phyloP scores from a whole-genome alignment of 2,113 vertebrate genomes.

The Bufo gargarizans region DNA sequence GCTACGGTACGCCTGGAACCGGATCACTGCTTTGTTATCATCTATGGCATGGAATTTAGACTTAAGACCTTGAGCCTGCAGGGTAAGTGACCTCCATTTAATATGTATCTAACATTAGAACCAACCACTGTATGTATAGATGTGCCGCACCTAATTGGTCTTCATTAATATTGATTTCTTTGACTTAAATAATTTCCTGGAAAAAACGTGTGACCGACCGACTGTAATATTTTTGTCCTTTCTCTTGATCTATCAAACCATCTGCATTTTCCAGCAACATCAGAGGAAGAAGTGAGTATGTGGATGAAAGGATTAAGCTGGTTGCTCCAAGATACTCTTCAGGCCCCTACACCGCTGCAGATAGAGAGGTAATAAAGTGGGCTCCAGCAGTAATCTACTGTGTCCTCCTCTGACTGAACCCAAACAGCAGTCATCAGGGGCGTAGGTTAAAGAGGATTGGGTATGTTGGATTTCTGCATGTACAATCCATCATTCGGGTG shows the following conservation, averaged over 20 bases:
- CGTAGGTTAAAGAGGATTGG: too few species aligned
- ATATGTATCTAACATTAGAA: background rate
- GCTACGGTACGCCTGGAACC: slow-evolving; percentile 81
- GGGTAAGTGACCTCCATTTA: slow-evolving; percentile 69
- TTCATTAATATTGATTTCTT: background rate
- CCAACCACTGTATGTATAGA: background rate
- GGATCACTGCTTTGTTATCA: slow-evolving; percentile 92
- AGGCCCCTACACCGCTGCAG: slow-evolving; percentile 91
- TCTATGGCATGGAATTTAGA: slow-evolving; percentile 94
- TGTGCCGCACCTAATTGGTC: background rate
- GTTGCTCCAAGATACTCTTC: slow-evolving; percentile 88
- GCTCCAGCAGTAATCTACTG: too few species aligned
- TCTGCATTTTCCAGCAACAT: slow-evolving; percentile 79
- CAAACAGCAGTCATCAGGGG: too few species aligned
- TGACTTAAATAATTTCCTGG: background rate
- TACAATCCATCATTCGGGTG: too few species aligned
- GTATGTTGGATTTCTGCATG: too few species aligned
- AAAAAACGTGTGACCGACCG: background rate
- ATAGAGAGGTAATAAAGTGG: slow-evolving; percentile 84
- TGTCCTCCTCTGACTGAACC: too few species aligned
- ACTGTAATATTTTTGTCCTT: background rate
- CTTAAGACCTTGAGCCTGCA: slow-evolving; percentile 95
- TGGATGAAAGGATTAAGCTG: slow-evolving; percentile 97
- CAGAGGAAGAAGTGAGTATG: slow-evolving; percentile 96
- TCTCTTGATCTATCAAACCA: background rate